Evolutionary conservation across 2,888 invertebrate genomes (phyloP), one percentile per base, ranked within the genome.

Genomic region (Scrobipalpa atriplicella): DNA sequence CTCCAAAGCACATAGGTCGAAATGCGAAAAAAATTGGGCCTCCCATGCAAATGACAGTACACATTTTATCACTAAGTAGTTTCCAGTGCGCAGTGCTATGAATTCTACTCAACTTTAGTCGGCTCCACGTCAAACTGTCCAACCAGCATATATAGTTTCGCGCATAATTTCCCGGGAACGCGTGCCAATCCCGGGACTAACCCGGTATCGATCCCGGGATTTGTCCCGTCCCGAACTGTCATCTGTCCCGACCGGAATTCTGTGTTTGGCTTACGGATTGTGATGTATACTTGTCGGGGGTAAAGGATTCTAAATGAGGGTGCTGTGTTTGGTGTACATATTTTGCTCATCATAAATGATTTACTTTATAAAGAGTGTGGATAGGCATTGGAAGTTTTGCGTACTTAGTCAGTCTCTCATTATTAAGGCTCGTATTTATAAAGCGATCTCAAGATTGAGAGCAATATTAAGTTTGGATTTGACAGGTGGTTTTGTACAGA

Each of bases 281-380:
- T 36, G 38, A 58, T 58, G 38, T 58, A 38, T 38, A 2, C 58
- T n/a, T n/a, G 36, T 38, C 58, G 13, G 38, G n/a, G 58, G 13
- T 58, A 16, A 36, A 16, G 58, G n/a, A 54, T 21, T 36, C 13
- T n/a, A 38, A 38, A 58, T 38, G 58, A 58, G 58, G 58, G 36
- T 16, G 11, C 56, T 21, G 19, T 10, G 38, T 38, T 38, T 8
- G 58, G 16, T 10, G 38, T 38, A 9, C 38, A 38, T n/a, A 29
- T 36, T 36, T 29, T 29, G 11, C 1, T 13, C 29, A 11, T 29
- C 56, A 56, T 36, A 11, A 36, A 56, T 56, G 8, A 56, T 56
- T 56, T 29, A 56, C 36, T 56, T 36, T 56, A 29, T 29, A 29
- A 29, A 29, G 29, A 29, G 29, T 29, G 29, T 29, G 29, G 29